Percentiles rank a stretch among this genome's conserved stretches.
phyloP scores from a whole-genome alignment of 1,140 invertebrate species.

The Wasmannia auropunctata region DNA sequence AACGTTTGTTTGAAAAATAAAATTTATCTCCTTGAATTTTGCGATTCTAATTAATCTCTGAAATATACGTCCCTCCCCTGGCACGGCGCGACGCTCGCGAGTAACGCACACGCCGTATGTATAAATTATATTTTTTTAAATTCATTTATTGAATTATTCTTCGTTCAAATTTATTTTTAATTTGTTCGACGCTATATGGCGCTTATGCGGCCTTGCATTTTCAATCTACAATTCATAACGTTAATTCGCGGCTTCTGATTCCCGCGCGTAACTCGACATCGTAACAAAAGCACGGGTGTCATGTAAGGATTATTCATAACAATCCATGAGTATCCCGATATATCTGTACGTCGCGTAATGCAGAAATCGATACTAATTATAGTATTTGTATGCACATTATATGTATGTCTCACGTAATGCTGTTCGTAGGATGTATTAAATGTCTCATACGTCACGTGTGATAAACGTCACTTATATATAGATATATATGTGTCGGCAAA shows the following conservation, averaged over 20 bases:
- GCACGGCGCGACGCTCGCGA: background rate
- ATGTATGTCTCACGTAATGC: background rate
- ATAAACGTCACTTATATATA: background rate
- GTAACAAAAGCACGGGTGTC: background rate
- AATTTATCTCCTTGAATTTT: slow-evolving; percentile 9
- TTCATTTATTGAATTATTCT: background rate
- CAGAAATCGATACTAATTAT: slow-evolving; percentile 50
- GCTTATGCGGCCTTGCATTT: background rate
- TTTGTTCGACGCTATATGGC: background rate
- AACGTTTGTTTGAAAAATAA: background rate
- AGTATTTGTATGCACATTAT: slow-evolving; percentile 39
- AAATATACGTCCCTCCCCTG: background rate
- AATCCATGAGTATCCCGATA: background rate
- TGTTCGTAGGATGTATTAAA: slow-evolving; percentile 11
- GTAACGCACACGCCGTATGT: background rate
- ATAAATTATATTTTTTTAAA: background rate
- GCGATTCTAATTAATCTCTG: background rate
- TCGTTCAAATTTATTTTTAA: background rate
- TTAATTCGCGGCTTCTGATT: slow-evolving; percentile 21
- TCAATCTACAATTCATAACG: background rate
- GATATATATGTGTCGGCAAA: background rate
- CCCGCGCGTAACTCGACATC: slow-evolving; percentile 5
- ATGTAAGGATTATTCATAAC: slow-evolving; percentile 31
- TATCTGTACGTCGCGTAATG: slow-evolving; percentile 30
- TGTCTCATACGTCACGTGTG: slow-evolving; percentile 8